Conservation (phyloP, 1,140 invertebrate genomes). For the Ceratosolen solmsi region DNA sequence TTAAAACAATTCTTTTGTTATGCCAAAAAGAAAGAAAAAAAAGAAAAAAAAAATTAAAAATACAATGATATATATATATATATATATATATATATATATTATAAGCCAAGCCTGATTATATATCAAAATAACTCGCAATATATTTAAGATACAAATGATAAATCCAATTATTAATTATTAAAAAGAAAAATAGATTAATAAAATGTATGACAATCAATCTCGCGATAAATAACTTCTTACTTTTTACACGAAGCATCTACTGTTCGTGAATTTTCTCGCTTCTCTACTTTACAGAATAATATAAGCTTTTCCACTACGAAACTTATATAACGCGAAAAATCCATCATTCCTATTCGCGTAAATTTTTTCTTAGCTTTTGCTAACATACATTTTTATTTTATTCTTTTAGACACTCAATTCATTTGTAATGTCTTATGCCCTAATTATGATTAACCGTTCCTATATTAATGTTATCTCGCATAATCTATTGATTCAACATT, state of each 20-base stretch:
- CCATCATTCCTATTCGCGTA: not conserved
- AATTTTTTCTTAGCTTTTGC: not conserved
- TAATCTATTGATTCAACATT: not conserved
- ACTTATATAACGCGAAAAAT: conserved; percentile 12
- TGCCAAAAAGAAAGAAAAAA: conserved; percentile 30
- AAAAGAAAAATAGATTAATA: not conserved
- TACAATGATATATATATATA: conserved; percentile 32
- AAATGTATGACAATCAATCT: conserved; percentile 1
- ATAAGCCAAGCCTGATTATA: conserved; percentile 59
- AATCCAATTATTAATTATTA: conserved; percentile 26
- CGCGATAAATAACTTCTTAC: conserved; percentile 23
- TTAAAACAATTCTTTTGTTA: conserved; percentile 53
- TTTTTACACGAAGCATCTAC: conserved; percentile 12
- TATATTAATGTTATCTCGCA: not conserved
- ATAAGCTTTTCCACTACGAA: not conserved
- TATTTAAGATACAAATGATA: not conserved
- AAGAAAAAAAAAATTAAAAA: conserved; percentile 33
- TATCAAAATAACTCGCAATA: conserved; percentile 53
- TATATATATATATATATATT: conserved; percentile 37
- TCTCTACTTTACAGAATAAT: conserved; percentile 29
- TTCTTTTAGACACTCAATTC: conserved; percentile 7
- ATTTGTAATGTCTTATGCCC: conserved; percentile 23
- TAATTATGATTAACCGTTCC: not conserved
- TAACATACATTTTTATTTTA: not conserved
- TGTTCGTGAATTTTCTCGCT: conserved; percentile 1